These are phyloP conservation scores for Ooceraea biroi DNA, from an alignment of 1,140 invertebrate species.

Conservation along the genomic window DNA sequence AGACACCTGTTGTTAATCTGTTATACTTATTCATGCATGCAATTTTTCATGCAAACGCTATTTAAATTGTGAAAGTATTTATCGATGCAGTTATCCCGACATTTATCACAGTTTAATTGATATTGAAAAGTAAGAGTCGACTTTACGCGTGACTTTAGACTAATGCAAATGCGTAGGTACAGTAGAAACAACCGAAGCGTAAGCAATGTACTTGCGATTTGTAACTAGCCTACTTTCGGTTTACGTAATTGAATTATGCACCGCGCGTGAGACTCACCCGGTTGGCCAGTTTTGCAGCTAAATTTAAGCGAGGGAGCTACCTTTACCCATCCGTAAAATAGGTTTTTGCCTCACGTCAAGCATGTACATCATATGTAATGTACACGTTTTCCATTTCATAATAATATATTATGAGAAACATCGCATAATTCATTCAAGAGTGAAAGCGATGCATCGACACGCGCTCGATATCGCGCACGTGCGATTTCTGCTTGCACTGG, in stretches of 20 bases:
- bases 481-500: conserved; percentile 35
- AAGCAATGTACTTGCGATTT: neutral
- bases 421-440: conserved; percentile 18
- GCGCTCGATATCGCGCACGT: too few species aligned
- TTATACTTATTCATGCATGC: neutral
- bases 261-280: conserved; percentile 13
- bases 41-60: neutral
- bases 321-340: neutral
- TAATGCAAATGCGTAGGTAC: neutral
- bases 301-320: neutral
- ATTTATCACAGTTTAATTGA: neutral
- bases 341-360: neutral
- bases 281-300: neutral
- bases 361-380: neutral
- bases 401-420: neutral
- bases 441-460: conserved; percentile 54
- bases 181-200: neutral
- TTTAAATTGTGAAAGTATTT: neutral
- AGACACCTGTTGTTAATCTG: too few species aligned
- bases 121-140: neutral
- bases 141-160: neutral
- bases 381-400: neutral
- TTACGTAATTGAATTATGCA: conserved; percentile 31
- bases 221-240: neutral
- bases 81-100: neutral